phyloP scores from a whole-genome alignment of 2,888 invertebrate genomes.

The Galerucella pusilla region DNA sequence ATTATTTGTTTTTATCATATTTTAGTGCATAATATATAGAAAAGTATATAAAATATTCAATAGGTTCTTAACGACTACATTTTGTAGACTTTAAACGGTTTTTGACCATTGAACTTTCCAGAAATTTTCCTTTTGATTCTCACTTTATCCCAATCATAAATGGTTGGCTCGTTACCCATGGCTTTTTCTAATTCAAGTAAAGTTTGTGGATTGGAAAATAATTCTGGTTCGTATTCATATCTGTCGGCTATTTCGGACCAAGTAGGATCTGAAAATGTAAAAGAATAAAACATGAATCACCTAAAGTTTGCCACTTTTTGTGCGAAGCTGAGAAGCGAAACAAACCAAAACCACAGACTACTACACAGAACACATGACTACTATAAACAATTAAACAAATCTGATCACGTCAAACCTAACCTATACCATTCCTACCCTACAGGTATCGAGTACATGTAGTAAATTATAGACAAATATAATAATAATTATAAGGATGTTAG shows the following conservation, averaged over 20 bases:
- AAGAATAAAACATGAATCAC: background rate
- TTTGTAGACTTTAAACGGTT: background rate
- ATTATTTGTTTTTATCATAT: background rate
- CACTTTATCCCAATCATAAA: constrained; percentile 54
- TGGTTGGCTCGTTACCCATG: constrained; percentile 54
- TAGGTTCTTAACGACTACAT: background rate
- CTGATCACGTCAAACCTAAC: no score
- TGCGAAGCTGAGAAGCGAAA: no score
- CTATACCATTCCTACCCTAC: no score
- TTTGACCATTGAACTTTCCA: background rate
- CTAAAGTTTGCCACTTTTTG: no score
- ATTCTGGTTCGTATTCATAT: constrained; percentile 61
- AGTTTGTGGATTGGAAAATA: constrained; percentile 54
- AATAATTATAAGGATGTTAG: no score
- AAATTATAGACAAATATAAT: no score
- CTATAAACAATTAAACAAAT: no score
- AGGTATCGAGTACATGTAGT: no score
- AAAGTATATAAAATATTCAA: background rate
- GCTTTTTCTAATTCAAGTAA: constrained; percentile 51
- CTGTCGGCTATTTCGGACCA: constrained; percentile 60
- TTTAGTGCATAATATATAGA: background rate
- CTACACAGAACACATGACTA: no score
- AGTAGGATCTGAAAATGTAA: constrained; percentile 50
- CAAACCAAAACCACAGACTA: no score
- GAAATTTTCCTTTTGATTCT: constrained; percentile 49